Evolutionary conservation across 37 sponge, comb jelly and placozoan genomes (phyloP), one percentile per base, ranked within the genome.

Genomic region (Axinella damicornis): DNA sequence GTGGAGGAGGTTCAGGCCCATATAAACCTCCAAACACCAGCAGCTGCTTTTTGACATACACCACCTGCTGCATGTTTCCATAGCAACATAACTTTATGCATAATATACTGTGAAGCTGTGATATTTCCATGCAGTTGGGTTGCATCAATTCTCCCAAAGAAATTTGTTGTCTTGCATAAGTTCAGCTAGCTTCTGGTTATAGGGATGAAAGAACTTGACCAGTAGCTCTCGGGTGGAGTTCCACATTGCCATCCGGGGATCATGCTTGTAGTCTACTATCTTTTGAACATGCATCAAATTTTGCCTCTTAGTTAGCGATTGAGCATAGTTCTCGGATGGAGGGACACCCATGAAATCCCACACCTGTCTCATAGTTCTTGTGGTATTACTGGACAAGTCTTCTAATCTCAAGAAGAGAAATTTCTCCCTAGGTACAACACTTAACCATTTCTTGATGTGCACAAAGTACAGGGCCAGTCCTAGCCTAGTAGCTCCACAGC

Each of bases 351-450:
- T 46, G 46, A 46, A 46, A 61, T 67, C 34, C 27, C 19, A 67
- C 12, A 67, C 32, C 27, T 24, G 12, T 67, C 33, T 67, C 32
- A 34, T 24, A 67, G 33, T 19, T 5, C 9, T 67, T 16, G 63
- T 14, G 5, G 5, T 25, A 14, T 61, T 14, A 27, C 63, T 61
- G 5, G n/a, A n/a, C 5, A 78, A 78, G 4, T 78, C 65, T 32
- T 78, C 65, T n/a, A 31, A 32, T 66, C 36, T 27, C 20, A 78
- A 38, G 65, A 78, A 78, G 66, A 78, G 63, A 36, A 78, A 78
- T 24, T 30, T 66, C 25, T 58, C 31, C 27, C 79, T 25, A 5
- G 59, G 41, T 31, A 59, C 55, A 39, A 59, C 46, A 24, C 32
- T 34, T 6, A 78, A 36, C 79, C 79, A 78, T 65, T 58, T 58